phyloP scores from a whole-genome alignment of 1,140 invertebrate genomes.

The Brachionus sp. region DNA sequence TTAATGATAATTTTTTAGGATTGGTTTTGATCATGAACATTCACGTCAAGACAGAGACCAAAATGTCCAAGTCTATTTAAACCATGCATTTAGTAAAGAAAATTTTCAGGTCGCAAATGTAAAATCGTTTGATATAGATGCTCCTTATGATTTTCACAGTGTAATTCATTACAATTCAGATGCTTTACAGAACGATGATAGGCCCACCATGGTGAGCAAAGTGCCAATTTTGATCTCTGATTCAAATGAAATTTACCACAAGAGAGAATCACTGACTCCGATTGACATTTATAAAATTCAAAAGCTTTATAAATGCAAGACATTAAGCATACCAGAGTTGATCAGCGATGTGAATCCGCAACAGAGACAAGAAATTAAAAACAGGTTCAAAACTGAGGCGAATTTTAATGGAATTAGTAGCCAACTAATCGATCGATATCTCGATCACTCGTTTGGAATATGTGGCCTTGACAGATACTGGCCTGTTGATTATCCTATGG shows the following conservation, averaged over 20 bases:
- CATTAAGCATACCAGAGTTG: background rate
- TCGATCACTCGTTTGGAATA: background rate
- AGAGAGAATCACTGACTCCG: background rate
- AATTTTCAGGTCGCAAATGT: background rate
- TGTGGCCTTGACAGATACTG: conserved; percentile 15
- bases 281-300: conserved; percentile 36
- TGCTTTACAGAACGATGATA: background rate
- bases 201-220: conserved; percentile 12
- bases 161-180: conserved; percentile 36
- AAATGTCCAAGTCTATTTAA: conserved; percentile 52
- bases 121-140: background rate
- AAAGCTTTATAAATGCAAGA: conserved; percentile 29
- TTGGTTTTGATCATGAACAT: conserved; percentile 58
- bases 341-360: background rate
- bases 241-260: conserved; percentile 25
- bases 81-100: conserved; percentile 49
- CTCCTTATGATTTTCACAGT: conserved; percentile 37
- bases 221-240: conserved; percentile 7
- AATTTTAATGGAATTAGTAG: conserved; percentile 16
- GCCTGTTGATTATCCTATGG: conserved; percentile 26
- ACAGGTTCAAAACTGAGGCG: conserved; percentile 6
- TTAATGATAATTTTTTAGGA: background rate
- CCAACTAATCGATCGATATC: background rate
- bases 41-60: conserved; percentile 57
- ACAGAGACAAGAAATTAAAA: background rate